Evolutionary conservation across 1,140 invertebrate species (phyloP), one percentile per base, ranked within the genome.

Genomic region (Amyelois transitella): DNA sequence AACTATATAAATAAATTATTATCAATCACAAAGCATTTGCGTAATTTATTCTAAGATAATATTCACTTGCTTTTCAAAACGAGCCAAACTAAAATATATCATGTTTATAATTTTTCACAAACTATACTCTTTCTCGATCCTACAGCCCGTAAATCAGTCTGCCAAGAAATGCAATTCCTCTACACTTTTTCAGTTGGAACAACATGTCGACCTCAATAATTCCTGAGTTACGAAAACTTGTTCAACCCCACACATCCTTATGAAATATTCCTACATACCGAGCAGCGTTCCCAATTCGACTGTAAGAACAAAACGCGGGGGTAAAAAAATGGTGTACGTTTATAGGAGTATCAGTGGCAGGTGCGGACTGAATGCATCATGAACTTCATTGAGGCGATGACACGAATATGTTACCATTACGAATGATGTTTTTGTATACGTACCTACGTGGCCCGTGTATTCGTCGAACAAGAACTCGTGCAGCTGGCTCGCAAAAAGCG

Each of bases 201-300:
- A 51, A 51, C 25, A 53, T 44, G 51, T 53, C 38, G 38, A 53
- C 38, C 21, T 21, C 38, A 44, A 44, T 53, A 53, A 44, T 45
- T 53, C 43, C 25, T 12, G 20, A 45, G 19, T 44, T 21, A 32
- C 38, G 38, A 53, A 53, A 38, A 19, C 1, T 32, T 18, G 24
- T 51, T 5, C 1, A 51, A 5, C 44, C 19, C 44, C n/a, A 12
- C 49, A 18, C 44, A 19, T 45, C 38, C 8, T 19, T 49, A 28
- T 53, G 48, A 58, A 55, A 60, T 54, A 55, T 49, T 53, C 55
- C 48, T 48, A 60, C 51, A 55, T 53, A 47, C 51, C 48, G 38
- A 12, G 1, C 48, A 56, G 51, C 53, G 55, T 55, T 65, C 55
- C 51, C 54, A 58, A 61, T 51, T n/a, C n/a, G n/a, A n/a, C 56